Base-by-base conservation (phyloP, 2,113 vertebrate genomes). In the Hippopotamus amphibius region DNA sequence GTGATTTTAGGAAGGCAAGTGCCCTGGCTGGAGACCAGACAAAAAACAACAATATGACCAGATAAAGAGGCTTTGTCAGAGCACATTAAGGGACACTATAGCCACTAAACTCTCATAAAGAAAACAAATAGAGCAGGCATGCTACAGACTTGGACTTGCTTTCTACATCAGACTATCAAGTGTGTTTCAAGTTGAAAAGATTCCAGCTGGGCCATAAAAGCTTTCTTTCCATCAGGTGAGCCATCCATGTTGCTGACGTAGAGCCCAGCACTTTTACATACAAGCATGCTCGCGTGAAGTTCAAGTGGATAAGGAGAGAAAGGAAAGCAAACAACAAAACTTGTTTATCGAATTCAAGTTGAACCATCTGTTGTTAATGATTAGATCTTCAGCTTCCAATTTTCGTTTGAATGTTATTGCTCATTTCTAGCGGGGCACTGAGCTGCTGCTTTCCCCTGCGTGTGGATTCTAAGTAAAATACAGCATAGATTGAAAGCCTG, bases 361-460 rank as follows among this genome's bases (percentile, higher is more conserved):
- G 97, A 98, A 98, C 97, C 98, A 99, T 99, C 98, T 99, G 98
- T 98, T 99, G 97, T 98, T 99, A 98, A 99, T 98, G 98, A 99
- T 98, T 98, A 98, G 97, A 98, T 98, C 98, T 98, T 98, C 97
- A 98, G 97, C 97, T 99, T 98, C 98, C 98, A 98, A 99, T 98
- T 98, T 99, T 99, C 98, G 61, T 98, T 98, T 98, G 98, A 98
- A 99, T 98, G 97, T 98, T 99, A 98, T 98, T 99, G 98, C 98
- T 98, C 97, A 98, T 98, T 98, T 98, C 98, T 99, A 98, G 97
- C 33, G 28, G 97, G 96, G 97, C 97, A 96, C 95, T 0, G 5
- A 93, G 95, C 97, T 14, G 6, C 96, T 98, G 97, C 97, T 98
- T 98, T 95, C 93, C 94, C 96, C 71, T 96, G 95, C 76, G 82